These are phyloP conservation scores for Galago senegalensis DNA, from an alignment of 2,797 vertebrate species.

Conservation along the genomic window DNA sequence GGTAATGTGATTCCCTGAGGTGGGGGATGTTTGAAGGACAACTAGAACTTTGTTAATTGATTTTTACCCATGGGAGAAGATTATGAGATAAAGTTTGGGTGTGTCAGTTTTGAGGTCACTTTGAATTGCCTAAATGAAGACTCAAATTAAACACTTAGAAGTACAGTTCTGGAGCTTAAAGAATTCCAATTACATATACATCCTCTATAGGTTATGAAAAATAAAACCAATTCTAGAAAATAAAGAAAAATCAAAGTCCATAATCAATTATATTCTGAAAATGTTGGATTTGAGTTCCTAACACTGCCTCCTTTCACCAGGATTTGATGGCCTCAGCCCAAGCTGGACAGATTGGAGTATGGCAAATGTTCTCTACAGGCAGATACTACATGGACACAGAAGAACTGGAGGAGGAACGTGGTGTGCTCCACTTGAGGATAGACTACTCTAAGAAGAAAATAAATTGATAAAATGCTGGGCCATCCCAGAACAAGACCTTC, in stretches of 20 bases:
- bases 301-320: not conserved
- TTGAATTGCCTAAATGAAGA: not conserved
- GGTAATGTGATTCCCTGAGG: not conserved
- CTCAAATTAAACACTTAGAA: not conserved
- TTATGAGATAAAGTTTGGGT: not conserved
- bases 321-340: not conserved
- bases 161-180: not conserved
- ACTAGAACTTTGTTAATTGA: not conserved
- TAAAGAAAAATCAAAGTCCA: not conserved
- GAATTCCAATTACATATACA: not conserved
- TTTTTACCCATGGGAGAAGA: not conserved
- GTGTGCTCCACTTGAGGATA: not conserved
- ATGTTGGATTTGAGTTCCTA: not conserved
- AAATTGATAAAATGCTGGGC: not conserved
- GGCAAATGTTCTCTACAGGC: not conserved
- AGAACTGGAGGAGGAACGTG: not conserved
- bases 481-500: not conserved
- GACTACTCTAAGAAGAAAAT: not conserved
- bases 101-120: not conserved
- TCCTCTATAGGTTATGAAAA: not conserved
- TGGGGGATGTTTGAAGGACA: not conserved
- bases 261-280: not conserved
- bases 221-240: not conserved
- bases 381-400: not conserved
- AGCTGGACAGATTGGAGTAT: not conserved